Base-by-base conservation (phyloP, 2,113 vertebrate species). In the Lota lota region DNA sequence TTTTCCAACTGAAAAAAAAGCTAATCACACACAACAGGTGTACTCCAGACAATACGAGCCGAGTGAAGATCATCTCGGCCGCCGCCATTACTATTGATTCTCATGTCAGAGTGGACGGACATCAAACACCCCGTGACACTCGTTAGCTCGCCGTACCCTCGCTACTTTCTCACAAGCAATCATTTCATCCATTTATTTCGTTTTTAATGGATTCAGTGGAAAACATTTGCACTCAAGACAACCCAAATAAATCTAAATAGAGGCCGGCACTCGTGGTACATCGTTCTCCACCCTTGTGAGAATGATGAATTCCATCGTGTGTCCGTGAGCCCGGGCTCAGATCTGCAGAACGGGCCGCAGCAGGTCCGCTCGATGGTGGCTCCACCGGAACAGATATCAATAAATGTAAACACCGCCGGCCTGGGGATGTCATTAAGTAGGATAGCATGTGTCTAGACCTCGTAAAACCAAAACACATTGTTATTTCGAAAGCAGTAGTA, bases 381-480 rank as follows among this genome's bases (percentile, higher is more conserved):
- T 18, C n/a, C 5, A n/a, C 3, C 53, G 16, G 79, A 56, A 18
- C 53, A 10, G 79, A 86, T 85, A 88, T 88, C 84, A 89, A 87
- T 88, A 89, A 85, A 87, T 83, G 84, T 83, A 88, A 88, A 90
- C 74, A 80, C 78, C 64, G 4, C 82, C 75, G 82, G 88, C 88
- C 78, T 79, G 68, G 79, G 79, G 87, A 88, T 82, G 85, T 83
- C 83, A 86, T 88, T 88, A 85, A 87, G 85, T 85, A 88, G 86
- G 89, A 88, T 83, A 80, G 85, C 76, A 78, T 85, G 84, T 87
- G 84, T 87, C 87, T 83, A 86, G 85, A 88, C 85, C 86, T 90
- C 80, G 82, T 87, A 82, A 86, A 68, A 69, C 77, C 66, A 69
- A 87, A 83, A 56, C 81, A 85, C 87, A 87, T 87, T 89, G 86